Evolutionary conservation across 1,140 invertebrate genomes (phyloP).

Genomic region (Aplysia californica): DNA sequence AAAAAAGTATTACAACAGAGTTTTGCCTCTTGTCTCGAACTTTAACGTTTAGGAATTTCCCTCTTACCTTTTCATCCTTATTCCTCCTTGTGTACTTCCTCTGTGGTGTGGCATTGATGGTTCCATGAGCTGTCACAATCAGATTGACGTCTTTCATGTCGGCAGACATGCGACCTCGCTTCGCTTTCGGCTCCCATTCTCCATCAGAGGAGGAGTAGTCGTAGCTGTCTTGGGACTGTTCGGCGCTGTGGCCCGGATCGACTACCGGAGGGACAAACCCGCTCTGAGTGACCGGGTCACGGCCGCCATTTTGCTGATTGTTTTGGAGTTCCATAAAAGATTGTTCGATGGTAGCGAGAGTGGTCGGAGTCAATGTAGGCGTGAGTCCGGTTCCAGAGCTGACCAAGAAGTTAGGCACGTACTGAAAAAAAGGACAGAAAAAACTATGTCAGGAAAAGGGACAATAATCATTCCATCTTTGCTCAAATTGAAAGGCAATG

Average conservation of each 20-base stretch:
- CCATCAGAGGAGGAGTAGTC: constrained; percentile 43
- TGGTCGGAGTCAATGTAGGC: constrained; percentile 92
- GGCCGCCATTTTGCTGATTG: constrained; percentile 69
- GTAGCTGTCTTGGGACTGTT: constrained; percentile 48
- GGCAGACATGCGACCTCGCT: constrained; percentile 26
- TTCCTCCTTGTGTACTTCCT: constrained; percentile 45
- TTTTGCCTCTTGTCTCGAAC: too few species aligned
- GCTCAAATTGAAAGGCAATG: too few species aligned
- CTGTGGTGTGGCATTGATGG: constrained; percentile 32
- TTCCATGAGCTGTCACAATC: constrained; percentile 26
- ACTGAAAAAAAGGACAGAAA: constrained; percentile 32
- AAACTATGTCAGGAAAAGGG: background rate
- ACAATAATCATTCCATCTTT: too few species aligned
- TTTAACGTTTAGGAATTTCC: too few species aligned
- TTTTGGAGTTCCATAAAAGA: constrained; percentile 73
- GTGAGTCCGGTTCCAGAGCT: constrained; percentile 89
- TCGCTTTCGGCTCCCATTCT: constrained; percentile 45
- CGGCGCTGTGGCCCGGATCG: constrained; percentile 59
- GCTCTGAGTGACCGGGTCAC: constrained; percentile 82
- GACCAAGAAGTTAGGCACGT: constrained; percentile 46
- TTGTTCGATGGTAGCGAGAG: constrained; percentile 90
- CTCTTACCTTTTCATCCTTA: constrained; percentile 53
- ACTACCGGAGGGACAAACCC: constrained; percentile 89
- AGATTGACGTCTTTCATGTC: background rate
- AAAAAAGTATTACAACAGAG: too few species aligned